phyloP scores from a whole-genome alignment of 2,797 vertebrate genomes.

The Cyprinodon diabolis region DNA sequence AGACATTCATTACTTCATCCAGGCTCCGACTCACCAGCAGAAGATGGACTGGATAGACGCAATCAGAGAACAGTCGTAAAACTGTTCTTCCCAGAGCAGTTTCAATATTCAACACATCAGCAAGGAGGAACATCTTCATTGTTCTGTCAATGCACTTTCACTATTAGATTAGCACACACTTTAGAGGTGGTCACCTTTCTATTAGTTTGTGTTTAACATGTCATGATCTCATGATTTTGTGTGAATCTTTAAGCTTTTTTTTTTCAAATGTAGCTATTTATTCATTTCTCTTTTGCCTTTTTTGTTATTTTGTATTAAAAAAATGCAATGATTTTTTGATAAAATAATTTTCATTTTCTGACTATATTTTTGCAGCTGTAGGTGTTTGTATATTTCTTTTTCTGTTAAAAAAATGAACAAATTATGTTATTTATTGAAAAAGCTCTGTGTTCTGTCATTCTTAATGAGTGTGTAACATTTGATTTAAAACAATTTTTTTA shows the following conservation, averaged over 20 bases:
- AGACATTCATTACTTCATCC: conserved; percentile 91
- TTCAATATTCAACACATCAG: not conserved
- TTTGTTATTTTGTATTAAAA: not conserved
- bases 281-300: not conserved
- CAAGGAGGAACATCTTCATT: conserved; percentile 14
- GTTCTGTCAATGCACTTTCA: conserved; percentile 65
- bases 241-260: not conserved
- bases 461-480: not conserved
- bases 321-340: not conserved
- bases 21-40: conserved; percentile 89
- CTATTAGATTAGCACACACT: not conserved
- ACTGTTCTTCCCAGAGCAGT: not conserved
- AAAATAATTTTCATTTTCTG: not conserved
- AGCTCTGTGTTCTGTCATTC: not conserved
- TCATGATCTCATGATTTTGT: not conserved
- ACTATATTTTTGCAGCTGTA: not conserved
- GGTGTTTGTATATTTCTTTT: not conserved
- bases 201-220: not conserved
- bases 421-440: not conserved
- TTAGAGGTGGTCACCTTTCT: not conserved
- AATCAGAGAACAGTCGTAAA: conserved; percentile 85
- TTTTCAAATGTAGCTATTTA: not conserved
- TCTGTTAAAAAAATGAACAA: not conserved
- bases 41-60: conserved; percentile 92
- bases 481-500: not conserved